A percentile compares a stretch with the other conserved stretches of the same genome.
phyloP scores from a whole-genome alignment of 2,797 vertebrate species.

The Darevskia mixta region DNA sequence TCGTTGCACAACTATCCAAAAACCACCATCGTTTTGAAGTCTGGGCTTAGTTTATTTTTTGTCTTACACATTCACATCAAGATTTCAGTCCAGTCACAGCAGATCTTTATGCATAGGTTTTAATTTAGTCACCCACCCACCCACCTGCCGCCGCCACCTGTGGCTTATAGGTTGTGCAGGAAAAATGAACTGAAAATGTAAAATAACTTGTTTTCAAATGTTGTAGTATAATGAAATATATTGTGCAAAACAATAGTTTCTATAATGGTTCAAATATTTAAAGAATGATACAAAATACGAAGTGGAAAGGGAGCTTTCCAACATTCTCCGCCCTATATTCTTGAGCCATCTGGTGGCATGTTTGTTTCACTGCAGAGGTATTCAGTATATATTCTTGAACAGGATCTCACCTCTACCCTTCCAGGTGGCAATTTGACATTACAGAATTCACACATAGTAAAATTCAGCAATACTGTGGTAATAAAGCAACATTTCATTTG shows the following conservation, averaged over 20 bases:
- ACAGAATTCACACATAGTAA: conserved; percentile 6
- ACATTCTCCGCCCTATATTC: not conserved
- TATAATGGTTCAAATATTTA: accelerated
- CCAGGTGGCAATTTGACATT: conserved; percentile 23
- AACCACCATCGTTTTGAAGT: no score
- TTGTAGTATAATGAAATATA: not conserved
- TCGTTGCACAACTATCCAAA: no score
- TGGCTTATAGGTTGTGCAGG: not conserved
- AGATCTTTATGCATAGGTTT: no score
- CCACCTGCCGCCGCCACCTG: no score
- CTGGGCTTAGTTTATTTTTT: no score
- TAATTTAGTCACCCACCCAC: no score
- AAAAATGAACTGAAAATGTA: not conserved
- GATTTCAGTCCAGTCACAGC: no score
- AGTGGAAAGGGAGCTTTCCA: accelerated
- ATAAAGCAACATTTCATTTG: conserved; percentile 27
- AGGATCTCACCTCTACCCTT: conserved; percentile 5
- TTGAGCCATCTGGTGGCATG: conserved; percentile 75
- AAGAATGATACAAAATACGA: not conserved
- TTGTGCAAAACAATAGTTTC: accelerated
- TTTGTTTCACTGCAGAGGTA: conserved; percentile 46
- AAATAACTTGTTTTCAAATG: accelerated
- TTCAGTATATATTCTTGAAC: not conserved
- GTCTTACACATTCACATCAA: no score
- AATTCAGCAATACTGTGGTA: not conserved